A percentile compares a stretch with the other conserved stretches of the same genome.
Evolutionary conservation across 2,113 vertebrate genomes (phyloP).

Genomic region (Odobenus rosmarus): DNA sequence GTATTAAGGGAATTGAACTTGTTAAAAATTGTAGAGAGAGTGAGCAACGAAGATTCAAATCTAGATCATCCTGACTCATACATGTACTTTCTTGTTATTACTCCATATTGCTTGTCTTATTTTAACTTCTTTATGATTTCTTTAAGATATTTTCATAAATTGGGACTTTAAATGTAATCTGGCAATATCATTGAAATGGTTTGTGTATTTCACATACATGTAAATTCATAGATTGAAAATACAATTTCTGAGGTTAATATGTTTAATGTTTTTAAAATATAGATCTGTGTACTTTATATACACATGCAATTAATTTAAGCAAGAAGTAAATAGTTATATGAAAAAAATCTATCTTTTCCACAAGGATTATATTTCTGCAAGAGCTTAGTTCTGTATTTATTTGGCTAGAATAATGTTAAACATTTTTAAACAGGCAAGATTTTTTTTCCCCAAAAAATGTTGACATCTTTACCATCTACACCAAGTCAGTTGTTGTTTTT

Average conservation of each 20-base stretch:
- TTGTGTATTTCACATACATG: conserved; percentile 15
- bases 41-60: conserved; percentile 14
- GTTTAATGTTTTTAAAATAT: conserved; percentile 53
- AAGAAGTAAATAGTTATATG: conserved; percentile 57
- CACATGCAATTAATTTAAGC: conserved; percentile 66
- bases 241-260: conserved; percentile 44
- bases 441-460: not conserved
- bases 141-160: conserved; percentile 29
- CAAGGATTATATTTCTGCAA: conserved; percentile 66
- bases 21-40: conserved; percentile 14
- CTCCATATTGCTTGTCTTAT: not conserved
- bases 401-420: conserved; percentile 67
- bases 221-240: conserved; percentile 59
- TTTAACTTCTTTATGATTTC: conserved; percentile 10
- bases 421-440: conserved; percentile 72
- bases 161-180: conserved; percentile 10
- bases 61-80: not conserved
- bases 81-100: conserved; percentile 1
- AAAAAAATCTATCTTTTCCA: conserved; percentile 65
- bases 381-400: conserved; percentile 57
- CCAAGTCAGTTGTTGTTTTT: conserved; percentile 40
- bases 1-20: not conserved
- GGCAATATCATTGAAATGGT: conserved; percentile 21
- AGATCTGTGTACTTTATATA: conserved; percentile 41
- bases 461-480: conserved; percentile 52